A percentile compares a stretch with the other conserved stretches of the same genome.
These are phyloP conservation scores for Chrysochloris asiatica DNA, from an alignment of 2,113 vertebrate species.

Conservation along the genomic window DNA sequence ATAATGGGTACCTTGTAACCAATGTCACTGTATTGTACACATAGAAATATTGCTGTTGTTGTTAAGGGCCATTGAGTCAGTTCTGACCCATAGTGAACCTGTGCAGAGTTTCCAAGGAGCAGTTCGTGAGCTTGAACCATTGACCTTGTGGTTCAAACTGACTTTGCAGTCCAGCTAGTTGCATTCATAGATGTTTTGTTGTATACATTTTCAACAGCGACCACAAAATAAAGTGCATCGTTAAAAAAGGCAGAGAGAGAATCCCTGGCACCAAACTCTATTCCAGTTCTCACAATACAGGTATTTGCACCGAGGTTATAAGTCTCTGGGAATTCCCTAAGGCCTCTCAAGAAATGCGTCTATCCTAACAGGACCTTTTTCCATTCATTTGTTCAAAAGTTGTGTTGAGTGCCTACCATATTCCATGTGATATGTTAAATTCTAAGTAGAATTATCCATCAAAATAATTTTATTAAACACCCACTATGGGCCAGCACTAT, in stretches of 20 bases:
- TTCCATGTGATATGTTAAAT: not conserved
- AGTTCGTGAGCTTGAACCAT: too few relatives aligned
- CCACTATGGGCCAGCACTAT: not conserved
- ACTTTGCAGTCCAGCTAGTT: too few relatives aligned
- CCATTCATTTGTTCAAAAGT: not conserved
- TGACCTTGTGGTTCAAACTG: too few relatives aligned
- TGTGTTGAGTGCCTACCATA: not conserved
- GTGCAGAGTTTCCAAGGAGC: too few relatives aligned
- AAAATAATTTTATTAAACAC: not conserved
- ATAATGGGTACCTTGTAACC: too few relatives aligned
- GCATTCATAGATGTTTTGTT: too few relatives aligned
- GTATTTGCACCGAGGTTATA: not conserved
- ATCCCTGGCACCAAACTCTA: not conserved
- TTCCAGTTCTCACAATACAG: not conserved
- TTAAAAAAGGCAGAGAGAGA: not conserved
- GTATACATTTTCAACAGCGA: too few relatives aligned
- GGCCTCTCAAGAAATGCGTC: not conserved
- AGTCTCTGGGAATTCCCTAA: conserved; percentile 31
- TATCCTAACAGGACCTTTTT: not conserved
- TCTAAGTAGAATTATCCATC: not conserved
- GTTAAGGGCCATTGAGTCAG: too few relatives aligned
- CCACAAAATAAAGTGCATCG: too few relatives aligned
- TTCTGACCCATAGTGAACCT: too few relatives aligned
- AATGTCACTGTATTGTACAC: too few relatives aligned
- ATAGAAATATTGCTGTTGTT: too few relatives aligned